Base-by-base conservation (phyloP, 2,797 vertebrate genomes). In the Acrocephalus scirpaceus region DNA sequence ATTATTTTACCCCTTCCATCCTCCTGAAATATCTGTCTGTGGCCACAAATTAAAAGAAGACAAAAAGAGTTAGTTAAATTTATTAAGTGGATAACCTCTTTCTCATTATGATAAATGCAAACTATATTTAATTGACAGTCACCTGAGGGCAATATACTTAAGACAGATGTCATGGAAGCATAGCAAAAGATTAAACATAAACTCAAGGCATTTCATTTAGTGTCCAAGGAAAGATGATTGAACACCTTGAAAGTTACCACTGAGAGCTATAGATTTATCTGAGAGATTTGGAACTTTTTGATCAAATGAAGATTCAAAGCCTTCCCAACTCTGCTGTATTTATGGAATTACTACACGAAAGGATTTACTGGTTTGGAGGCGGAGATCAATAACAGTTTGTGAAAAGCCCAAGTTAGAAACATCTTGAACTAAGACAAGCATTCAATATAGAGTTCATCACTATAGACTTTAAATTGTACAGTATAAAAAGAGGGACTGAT, bases 291-390 rank as follows among this genome's bases (percentile, higher is more conserved):
- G 90, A 97, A 96, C 67, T 93, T 93, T 94, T 82, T 93, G 93
- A 93, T 95, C 85, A 93, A 95, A 96, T 89, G 94, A 97, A 96
- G 93, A 97, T 95, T 97, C 92, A 96, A 86, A 94, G 88, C 13
- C 38, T 44, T 64, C 50, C 88, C 62, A 92, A 88, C 58, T 95
- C 65, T 91, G 53, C 61, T 95, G 86, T 96, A 93, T 95, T 97
- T 96, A 95, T 95, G 91, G 96, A 95, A 94, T 96, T 85, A 94
- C 82, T 93, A 90, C 57, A 95, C 9, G 3, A 96, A 96, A 97
- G 95, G 84, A 96, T 93, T 93, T 95, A 97, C 56, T 73, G 74
- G 70, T 87, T 70, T 94, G 36, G 92, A 96, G 73, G 86, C 0
- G 3, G 71, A 96, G 95, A 97, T 98, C 97, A 97, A 95, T 97